Evolutionary conservation across 2,888 invertebrate species (phyloP).

Genomic region (Drosophila siamana): DNA sequence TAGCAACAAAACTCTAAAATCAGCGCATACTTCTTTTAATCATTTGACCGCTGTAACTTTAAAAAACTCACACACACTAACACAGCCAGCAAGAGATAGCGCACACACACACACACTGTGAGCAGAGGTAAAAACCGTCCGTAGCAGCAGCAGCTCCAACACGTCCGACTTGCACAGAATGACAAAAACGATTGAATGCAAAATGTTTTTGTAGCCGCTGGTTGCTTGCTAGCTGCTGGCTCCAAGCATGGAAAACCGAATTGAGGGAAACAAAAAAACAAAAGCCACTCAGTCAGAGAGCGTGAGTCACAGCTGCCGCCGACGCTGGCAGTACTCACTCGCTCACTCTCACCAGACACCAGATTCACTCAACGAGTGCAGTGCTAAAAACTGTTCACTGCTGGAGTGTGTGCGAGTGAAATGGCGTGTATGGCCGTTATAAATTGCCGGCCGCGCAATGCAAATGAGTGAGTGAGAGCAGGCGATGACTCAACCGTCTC

Average conservation of each 20-base stretch:
- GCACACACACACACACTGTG: slow-evolving; percentile 48
- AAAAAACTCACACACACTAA: slow-evolving; percentile 66
- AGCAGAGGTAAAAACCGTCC: slow-evolving; percentile 58
- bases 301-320: slow-evolving; percentile 64
- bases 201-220: slow-evolving; percentile 42
- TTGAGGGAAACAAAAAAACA: slow-evolving; percentile 23
- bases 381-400: slow-evolving; percentile 56
- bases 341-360: slow-evolving; percentile 34
- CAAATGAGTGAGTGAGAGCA: slow-evolving; percentile 79
- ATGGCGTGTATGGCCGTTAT: slow-evolving; percentile 69
- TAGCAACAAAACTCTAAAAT: slow-evolving; percentile 37
- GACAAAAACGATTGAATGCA: slow-evolving; percentile 71
- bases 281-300: slow-evolving; percentile 56
- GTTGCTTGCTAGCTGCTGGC: slow-evolving; percentile 5
- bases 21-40: slow-evolving; percentile 51
- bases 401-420: slow-evolving; percentile 69
- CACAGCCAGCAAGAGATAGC: slow-evolving; percentile 64
- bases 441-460: slow-evolving; percentile 70
- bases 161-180: slow-evolving; percentile 73
- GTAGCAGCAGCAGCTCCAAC: slow-evolving; percentile 57
- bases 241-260: slow-evolving; percentile 58
- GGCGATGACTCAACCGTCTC: slow-evolving; percentile 75
- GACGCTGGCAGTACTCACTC: slow-evolving; percentile 26
- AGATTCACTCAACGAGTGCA: slow-evolving; percentile 57
- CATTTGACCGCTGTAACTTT: slow-evolving; percentile 35